Conservation (phyloP, 2,888 invertebrate species). For the Ceramica pisi region DNA sequence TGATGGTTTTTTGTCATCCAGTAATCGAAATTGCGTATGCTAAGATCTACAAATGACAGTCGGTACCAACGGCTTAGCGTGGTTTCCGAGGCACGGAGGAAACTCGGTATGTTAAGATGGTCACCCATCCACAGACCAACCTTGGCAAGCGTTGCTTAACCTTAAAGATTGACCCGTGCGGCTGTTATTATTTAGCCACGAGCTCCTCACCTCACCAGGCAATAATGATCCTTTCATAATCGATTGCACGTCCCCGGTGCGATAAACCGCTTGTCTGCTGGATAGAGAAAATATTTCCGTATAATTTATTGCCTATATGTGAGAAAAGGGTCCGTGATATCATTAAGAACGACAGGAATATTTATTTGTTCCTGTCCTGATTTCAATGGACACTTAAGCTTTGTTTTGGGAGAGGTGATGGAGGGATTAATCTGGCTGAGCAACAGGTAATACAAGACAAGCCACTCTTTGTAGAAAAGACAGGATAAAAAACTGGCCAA, state of each 20-base stretch:
- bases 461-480: too few species aligned
- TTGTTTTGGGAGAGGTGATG: neutral
- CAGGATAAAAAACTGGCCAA: neutral
- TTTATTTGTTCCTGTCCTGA: slow-evolving; percentile 17
- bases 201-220: neutral
- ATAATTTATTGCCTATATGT: slow-evolving; percentile 39
- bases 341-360: slow-evolving; percentile 31
- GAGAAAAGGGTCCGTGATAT: slow-evolving; percentile 23
- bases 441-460: too few species aligned
- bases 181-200: too few species aligned
- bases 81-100: too few species aligned
- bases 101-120: too few species aligned
- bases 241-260: slow-evolving; percentile 16
- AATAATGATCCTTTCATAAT: slow-evolving; percentile 12
- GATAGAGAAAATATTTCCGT: slow-evolving; percentile 28
- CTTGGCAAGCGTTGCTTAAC: too few species aligned
- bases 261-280: slow-evolving; percentile 16
- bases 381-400: slow-evolving; percentile 1
- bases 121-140: too few species aligned
- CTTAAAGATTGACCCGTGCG: too few species aligned
- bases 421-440: neutral
- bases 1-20: too few species aligned
- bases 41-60: too few species aligned
- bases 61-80: too few species aligned
- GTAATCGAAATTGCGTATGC: too few species aligned